phyloP scores from a whole-genome alignment of 2,888 invertebrate species.

The Macroteleia sp. region DNA sequence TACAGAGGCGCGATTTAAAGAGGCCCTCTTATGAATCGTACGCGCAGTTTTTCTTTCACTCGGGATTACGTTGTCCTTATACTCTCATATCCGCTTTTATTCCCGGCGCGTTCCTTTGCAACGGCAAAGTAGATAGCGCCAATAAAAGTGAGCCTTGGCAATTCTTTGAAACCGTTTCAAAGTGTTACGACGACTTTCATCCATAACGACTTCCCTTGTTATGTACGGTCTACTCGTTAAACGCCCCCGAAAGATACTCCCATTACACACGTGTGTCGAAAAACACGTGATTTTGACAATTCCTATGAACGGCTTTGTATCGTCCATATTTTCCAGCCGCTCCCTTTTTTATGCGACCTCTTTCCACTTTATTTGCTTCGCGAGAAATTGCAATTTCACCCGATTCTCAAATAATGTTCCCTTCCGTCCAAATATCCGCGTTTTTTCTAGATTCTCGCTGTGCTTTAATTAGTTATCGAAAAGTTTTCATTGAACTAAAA shows the following conservation, averaged over 20 bases:
- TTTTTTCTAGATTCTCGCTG: too few species aligned
- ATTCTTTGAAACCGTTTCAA: slow-evolving; percentile 67
- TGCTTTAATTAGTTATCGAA: too few species aligned
- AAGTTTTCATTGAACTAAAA: too few species aligned
- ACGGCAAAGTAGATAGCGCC: slow-evolving; percentile 64
- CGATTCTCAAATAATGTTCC: too few species aligned
- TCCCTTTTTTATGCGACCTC: too few species aligned
- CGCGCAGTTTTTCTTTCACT: slow-evolving; percentile 61
- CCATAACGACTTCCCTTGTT: slow-evolving; percentile 68
- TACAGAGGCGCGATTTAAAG: slow-evolving; percentile 63
- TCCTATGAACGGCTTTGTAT: slow-evolving; percentile 34
- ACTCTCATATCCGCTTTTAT: slow-evolving; percentile 62
- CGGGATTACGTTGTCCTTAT: slow-evolving; percentile 59
- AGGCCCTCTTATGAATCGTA: slow-evolving; percentile 64
- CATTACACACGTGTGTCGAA: slow-evolving; percentile 46
- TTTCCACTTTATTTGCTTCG: too few species aligned
- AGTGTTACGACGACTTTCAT: slow-evolving; percentile 67
- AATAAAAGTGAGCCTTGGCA: slow-evolving; percentile 67
- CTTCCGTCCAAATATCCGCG: too few species aligned
- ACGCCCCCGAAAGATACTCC: slow-evolving; percentile 49
- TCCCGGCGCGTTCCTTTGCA: slow-evolving; percentile 64
- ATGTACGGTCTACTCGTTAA: slow-evolving; percentile 65
- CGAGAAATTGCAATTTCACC: too few species aligned
- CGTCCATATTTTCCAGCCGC: slow-evolving; percentile 9
- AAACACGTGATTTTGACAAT: slow-evolving; percentile 50